phyloP scores from a whole-genome alignment of 2,888 invertebrate genomes.

The Caenorhabditis virilis region DNA sequence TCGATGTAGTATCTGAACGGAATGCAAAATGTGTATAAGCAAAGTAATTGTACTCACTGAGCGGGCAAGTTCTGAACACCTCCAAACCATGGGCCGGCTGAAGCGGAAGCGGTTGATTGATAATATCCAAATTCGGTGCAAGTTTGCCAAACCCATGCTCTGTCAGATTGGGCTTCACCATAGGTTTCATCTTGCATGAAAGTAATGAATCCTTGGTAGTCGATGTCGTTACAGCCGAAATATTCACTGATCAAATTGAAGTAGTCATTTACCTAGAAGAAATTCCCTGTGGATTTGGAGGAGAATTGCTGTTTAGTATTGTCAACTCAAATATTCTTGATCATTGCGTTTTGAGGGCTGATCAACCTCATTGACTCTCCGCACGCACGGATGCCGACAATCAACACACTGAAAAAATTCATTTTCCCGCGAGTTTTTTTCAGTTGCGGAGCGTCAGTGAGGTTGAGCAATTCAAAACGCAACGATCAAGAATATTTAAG shows the following conservation, averaged over 20 bases:
- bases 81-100: constrained; percentile 45
- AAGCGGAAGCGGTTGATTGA: constrained; percentile 78
- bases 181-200: constrained; percentile 43
- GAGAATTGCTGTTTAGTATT: too few species aligned
- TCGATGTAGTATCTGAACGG: constrained; percentile 39
- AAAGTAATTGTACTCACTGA: constrained; percentile 11
- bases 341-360: too few species aligned
- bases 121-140: constrained; percentile 94
- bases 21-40: too few species aligned
- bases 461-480: too few species aligned
- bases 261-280: constrained; percentile 38
- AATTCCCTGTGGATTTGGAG: too few species aligned
- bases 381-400: too few species aligned
- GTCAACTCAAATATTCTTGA: too few species aligned
- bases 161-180: constrained; percentile 65
- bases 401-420: too few species aligned
- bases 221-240: constrained; percentile 50
- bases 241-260: constrained; percentile 38
- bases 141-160: constrained; percentile 92
- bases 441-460: too few species aligned
- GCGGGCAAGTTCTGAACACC: constrained; percentile 32
- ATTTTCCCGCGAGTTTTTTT: too few species aligned
- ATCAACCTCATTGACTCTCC: too few species aligned
- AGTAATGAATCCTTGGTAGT: constrained; percentile 45
- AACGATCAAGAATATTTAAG: too few species aligned